phyloP scores from a whole-genome alignment of 1,140 invertebrate species.

The Pachyrhynchus sulphureomaculatus region DNA sequence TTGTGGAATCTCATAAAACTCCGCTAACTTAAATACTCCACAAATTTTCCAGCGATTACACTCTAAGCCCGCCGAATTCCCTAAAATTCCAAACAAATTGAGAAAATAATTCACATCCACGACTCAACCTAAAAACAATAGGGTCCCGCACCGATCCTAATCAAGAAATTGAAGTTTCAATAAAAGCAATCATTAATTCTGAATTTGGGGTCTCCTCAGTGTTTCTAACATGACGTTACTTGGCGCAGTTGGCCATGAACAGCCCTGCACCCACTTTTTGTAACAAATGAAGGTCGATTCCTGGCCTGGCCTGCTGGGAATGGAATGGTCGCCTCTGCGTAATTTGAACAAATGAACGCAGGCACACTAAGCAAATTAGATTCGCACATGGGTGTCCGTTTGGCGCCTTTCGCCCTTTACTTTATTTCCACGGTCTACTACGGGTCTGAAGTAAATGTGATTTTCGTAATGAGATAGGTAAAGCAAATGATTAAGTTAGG shows the following conservation, averaged over 20 bases:
- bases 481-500: constrained; percentile 2
- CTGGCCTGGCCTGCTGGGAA: constrained; percentile 27
- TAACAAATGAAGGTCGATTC: constrained; percentile 23
- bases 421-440: neutral
- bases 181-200: constrained; percentile 57
- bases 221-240: constrained; percentile 43
- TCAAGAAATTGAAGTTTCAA: constrained; percentile 58
- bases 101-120: constrained; percentile 43
- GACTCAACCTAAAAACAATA: constrained; percentile 30
- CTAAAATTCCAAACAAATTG: constrained; percentile 37
- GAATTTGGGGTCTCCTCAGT: constrained; percentile 48
- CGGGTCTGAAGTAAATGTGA: neutral
- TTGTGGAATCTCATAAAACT: no score
- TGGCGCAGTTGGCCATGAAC: constrained; percentile 33
- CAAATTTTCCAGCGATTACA: neutral
- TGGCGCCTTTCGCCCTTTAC: constrained; percentile 12
- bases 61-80: neutral
- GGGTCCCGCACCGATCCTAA: constrained; percentile 43
- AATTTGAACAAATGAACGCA: constrained; percentile 54
- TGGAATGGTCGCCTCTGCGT: constrained; percentile 45
- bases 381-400: constrained; percentile 48
- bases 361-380: constrained; percentile 54
- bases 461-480: constrained; percentile 1
- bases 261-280: constrained; percentile 12
- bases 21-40: neutral